Percentiles rank a stretch among this genome's conserved stretches.
Conservation (phyloP, 2,888 invertebrate genomes). For the Nomada hirtipes region DNA sequence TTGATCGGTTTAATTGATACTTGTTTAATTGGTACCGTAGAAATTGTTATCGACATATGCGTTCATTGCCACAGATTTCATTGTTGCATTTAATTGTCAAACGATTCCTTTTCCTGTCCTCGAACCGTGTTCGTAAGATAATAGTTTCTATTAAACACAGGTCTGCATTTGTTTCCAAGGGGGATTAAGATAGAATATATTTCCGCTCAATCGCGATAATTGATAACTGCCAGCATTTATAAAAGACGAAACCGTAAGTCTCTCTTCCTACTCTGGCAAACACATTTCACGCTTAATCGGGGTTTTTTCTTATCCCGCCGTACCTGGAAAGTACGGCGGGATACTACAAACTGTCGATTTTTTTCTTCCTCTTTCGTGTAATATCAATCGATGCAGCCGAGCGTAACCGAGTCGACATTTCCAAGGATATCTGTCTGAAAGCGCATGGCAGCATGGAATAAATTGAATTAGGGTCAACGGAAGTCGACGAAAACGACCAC, state of each 20-base stretch:
- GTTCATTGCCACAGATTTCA: background rate
- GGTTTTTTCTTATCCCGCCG: slow-evolving; percentile 3
- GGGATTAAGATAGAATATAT: too few relatives aligned
- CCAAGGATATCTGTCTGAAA: slow-evolving; percentile 60
- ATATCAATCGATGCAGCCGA: slow-evolving; percentile 52
- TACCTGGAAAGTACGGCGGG: slow-evolving; percentile 15
- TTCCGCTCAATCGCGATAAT: too few relatives aligned
- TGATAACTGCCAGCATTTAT: background rate
- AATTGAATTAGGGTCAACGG: slow-evolving; percentile 43
- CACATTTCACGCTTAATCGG: background rate
- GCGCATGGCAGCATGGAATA: slow-evolving; percentile 31
- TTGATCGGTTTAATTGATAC: background rate
- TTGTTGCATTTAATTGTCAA: background rate
- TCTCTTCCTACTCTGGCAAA: background rate
- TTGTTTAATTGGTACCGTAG: background rate
- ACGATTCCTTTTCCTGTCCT: background rate
- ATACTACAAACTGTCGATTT: slow-evolving; percentile 24
- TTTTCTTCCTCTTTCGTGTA: slow-evolving; percentile 25
- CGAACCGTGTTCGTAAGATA: too few relatives aligned
- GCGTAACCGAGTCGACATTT: slow-evolving; percentile 55
- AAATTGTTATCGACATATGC: background rate
- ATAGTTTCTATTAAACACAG: too few relatives aligned
- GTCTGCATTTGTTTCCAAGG: too few relatives aligned
- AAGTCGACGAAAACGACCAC: slow-evolving; percentile 38
- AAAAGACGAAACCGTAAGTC: background rate